Base-by-base conservation (phyloP, 2,888 invertebrate genomes). In the Hemaris fuciformis region DNA sequence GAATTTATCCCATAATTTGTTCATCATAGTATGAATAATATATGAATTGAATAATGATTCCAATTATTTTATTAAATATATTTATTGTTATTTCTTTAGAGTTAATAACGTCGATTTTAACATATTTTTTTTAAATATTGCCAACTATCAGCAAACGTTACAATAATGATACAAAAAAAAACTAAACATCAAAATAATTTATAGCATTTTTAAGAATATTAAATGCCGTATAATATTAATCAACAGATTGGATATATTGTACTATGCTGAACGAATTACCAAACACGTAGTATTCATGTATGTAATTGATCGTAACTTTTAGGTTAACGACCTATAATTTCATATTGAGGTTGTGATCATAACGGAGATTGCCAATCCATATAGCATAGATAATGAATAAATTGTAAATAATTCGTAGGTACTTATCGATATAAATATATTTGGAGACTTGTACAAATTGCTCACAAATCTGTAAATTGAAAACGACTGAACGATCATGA, bases 361-460 rank as follows among this genome's bases (percentile, higher is more conserved):
- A 87, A 83, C 81, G 75, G 83, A 87, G 88, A 87, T 89, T 89
- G 87, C 89, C 87, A 91, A 92, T 87, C 89, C 88, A 86, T 88
- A 75, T 85, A 86, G 84, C 68, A 70, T 83, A 86, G 80, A 77
- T 68, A 72, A 69, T 73, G 64, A 70, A 73, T 72, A 66, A 73
- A 72, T 68, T 89, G 88, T 89, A 91, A 80, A 89, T 89, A 86
- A 75, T 78, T 81, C 79, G 73, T 86, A 87, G 81, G 71, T 80
- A 81, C 84, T 76, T 84, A 86, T 81, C 77, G 72, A 73, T 85
- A 83, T 81, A 82, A 82, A 85, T 83, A 83, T 84, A 89, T 91
- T 91, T 89, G 86, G 88, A 89, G 84, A 89, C 84, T 88, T 92
- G 91, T 92, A 92, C 91, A 92, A 92, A 88, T 84, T 91, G 91